phyloP scores from a whole-genome alignment of 1,140 invertebrate species.

The Parasteatoda tepidariorum region DNA sequence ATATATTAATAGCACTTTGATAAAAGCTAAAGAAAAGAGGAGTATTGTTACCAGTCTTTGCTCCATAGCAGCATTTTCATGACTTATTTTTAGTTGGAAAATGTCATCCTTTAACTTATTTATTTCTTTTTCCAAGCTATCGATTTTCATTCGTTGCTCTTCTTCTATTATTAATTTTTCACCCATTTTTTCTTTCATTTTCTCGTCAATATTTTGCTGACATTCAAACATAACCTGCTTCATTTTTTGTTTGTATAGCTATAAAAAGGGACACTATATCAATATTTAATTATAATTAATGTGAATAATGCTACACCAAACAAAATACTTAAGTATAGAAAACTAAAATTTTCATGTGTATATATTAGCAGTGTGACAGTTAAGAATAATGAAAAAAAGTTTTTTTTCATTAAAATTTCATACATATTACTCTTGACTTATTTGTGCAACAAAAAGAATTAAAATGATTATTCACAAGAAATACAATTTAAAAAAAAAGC shows the following conservation, averaged over 20 bases:
- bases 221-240: slow-evolving; percentile 59
- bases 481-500: too few species aligned
- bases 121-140: slow-evolving; percentile 17
- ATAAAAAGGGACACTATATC: neutral
- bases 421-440: neutral
- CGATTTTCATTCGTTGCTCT: slow-evolving; percentile 11
- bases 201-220: slow-evolving; percentile 30
- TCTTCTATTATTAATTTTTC: slow-evolving; percentile 43
- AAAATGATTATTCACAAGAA: too few species aligned
- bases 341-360: too few species aligned
- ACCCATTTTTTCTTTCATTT: slow-evolving; percentile 33
- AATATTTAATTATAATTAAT: neutral
- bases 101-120: slow-evolving; percentile 35
- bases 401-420: neutral
- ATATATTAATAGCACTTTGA: too few species aligned
- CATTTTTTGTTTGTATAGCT: slow-evolving; percentile 54
- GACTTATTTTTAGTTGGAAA: slow-evolving; percentile 20
- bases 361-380: too few species aligned
- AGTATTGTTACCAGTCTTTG: slow-evolving; percentile 35
- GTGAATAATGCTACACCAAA: neutral
- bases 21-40: too few species aligned
- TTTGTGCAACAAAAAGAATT: too few species aligned
- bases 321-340: too few species aligned
- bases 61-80: slow-evolving; percentile 9
- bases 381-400: neutral